Base-by-base conservation (phyloP, 1,140 invertebrate species). In the Leucophenga varia region DNA sequence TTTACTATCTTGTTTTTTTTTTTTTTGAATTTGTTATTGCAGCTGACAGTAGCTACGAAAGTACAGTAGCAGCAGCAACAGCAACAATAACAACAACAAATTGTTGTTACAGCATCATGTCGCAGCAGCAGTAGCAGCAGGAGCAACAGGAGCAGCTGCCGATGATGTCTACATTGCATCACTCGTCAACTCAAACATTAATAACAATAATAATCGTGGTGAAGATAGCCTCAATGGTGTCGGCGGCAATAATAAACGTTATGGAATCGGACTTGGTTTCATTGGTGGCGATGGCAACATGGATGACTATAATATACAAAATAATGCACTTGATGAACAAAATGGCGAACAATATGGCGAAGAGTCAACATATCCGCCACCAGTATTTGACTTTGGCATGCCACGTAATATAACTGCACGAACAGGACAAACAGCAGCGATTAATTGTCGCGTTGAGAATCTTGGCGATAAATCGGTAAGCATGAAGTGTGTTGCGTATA, bases 381-480 rank as follows among this genome's bases (percentile, higher is more conserved):
- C 87, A 68, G 49, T 63, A 19, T 91, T 90, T 74, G 88, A 90
- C 76, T 84, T 85, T 71, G 86, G 86, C 58, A 87, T 90, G 52
- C 81, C 86, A 20, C 77, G 87, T 37, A 90, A 91, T 75, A 86
- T 91, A 49, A 90, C 89, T 18, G 89, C 88, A 1, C 83, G 88
- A 47, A 86, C 90, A 31, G 88, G 88, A 22, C 87, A 90, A 76
- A 89, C 87, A 47, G 89, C 88, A 32, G 90, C 90, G 75, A 80
- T 91, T 55, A 88, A 90, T 74, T 91, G 89, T 76, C 81, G 87
- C 59, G 88, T 91, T 48, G 84, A 90, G 75, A 86, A 90, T 58
- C 80, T 90, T 21, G 86, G 88, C 30, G 89, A 91, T 76, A 90
- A 90, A 79, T 87, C 87, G 78, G 88, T 90, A 75, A 88, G 87